A percentile compares a stretch with the other conserved stretches of the same genome.
phyloP scores from a whole-genome alignment of 2,797 vertebrate species.

The Betta splendens region DNA sequence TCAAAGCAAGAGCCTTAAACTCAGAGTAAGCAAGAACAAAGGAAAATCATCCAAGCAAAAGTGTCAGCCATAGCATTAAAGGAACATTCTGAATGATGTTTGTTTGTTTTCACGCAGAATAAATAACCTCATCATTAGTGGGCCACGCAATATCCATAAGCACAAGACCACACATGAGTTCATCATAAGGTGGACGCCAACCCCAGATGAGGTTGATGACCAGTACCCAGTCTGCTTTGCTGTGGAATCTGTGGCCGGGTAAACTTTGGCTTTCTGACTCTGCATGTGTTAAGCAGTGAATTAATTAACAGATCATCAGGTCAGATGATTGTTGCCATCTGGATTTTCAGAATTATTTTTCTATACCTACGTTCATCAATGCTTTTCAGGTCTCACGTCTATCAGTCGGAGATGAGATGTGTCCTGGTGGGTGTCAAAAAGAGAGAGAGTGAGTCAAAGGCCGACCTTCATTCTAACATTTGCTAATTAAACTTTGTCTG shows the following conservation, averaged over 20 bases:
- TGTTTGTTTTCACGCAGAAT: conserved; percentile 42
- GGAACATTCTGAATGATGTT: neutral
- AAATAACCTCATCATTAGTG: conserved; percentile 64
- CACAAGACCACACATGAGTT: conserved; percentile 49
- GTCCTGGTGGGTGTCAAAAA: conserved; percentile 48
- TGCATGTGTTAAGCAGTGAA: neutral
- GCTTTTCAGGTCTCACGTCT: conserved; percentile 49
- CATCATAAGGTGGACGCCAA: conserved; percentile 67
- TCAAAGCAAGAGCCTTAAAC: conserved; percentile 52
- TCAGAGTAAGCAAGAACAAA: conserved; percentile 45
- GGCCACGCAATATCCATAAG: conserved; percentile 62
- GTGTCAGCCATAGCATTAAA: neutral
- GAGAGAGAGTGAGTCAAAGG: conserved; percentile 26
- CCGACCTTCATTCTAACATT: neutral
- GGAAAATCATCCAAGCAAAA: neutral
- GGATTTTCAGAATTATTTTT: neutral
- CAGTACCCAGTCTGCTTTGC: conserved; percentile 69
- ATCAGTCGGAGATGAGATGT: conserved; percentile 77
- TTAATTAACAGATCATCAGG: neutral
- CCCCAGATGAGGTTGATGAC: conserved; percentile 39
- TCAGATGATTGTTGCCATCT: neutral
- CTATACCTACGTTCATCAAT: neutral
- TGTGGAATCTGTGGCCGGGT: conserved; percentile 57
- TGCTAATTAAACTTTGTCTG: neutral
- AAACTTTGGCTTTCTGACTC: neutral